phyloP scores from a whole-genome alignment of 2,113 vertebrate genomes.

The Pseudopodoces humilis region DNA sequence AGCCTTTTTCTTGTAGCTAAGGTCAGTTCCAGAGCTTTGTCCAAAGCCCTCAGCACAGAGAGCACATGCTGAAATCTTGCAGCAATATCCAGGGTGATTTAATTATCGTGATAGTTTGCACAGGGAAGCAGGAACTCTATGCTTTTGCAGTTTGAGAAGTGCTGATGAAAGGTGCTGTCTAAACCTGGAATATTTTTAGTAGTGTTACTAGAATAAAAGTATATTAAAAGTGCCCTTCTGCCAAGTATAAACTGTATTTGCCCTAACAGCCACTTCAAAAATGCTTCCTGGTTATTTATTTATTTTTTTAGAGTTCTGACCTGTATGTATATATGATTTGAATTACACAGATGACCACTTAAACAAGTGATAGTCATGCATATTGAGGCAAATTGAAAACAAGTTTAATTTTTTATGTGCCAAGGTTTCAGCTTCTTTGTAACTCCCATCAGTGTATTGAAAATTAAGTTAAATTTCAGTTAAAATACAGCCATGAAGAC shows the following conservation, averaged over 20 bases:
- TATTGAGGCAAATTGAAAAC: slow-evolving; percentile 8
- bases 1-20: neutral
- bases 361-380: neutral
- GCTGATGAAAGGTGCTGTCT: slow-evolving; percentile 59
- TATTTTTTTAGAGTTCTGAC: neutral
- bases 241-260: slow-evolving; percentile 7
- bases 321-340: neutral
- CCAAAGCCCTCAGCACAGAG: neutral
- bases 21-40: slow-evolving; percentile 7
- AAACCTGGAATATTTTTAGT: slow-evolving; percentile 6
- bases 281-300: neutral
- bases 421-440: neutral
- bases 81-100: neutral
- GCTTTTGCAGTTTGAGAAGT: slow-evolving; percentile 54
- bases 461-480: slow-evolving; percentile 1
- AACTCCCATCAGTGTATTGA: neutral
- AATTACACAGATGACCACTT: neutral
- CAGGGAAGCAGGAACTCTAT: neutral
- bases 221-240: slow-evolving; percentile 35
- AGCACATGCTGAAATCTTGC: neutral
- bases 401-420: neutral
- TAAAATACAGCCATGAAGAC: neutral
- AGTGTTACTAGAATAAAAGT: neutral
- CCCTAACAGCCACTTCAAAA: neutral
- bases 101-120: neutral